These are phyloP conservation scores for Lathamus discolor DNA, from an alignment of 2,113 vertebrate species.

Conservation along the genomic window DNA sequence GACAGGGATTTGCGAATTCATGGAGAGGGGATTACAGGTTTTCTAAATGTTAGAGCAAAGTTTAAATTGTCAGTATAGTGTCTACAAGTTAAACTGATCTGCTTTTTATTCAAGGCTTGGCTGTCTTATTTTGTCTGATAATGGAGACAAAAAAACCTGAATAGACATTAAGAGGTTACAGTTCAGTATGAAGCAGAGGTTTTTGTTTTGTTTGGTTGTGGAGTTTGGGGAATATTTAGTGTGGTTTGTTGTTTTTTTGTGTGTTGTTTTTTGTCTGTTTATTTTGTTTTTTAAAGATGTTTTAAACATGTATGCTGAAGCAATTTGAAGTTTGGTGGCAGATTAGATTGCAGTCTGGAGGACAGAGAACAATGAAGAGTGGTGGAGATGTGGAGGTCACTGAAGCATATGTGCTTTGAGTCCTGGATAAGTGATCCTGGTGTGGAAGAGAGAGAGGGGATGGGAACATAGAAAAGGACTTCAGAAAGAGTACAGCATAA, in stretches of 20 bases:
- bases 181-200: background rate
- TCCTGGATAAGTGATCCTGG: background rate
- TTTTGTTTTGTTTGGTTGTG: background rate
- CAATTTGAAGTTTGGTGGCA: background rate
- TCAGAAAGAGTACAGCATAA: background rate
- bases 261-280: background rate
- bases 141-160: background rate
- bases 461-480: too few species aligned
- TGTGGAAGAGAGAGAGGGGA: background rate
- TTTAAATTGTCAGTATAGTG: background rate
- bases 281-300: background rate
- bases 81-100: background rate
- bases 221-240: background rate
- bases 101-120: background rate
- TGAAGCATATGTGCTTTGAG: background rate
- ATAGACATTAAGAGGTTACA: background rate
- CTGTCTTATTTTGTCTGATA: background rate
- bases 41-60: background rate
- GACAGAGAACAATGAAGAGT: background rate
- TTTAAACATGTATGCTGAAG: background rate
- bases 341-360: background rate
- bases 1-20: background rate
- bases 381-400: background rate
- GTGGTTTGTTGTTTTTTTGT: background rate
- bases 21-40: background rate